phyloP scores from a whole-genome alignment of 2,888 invertebrate genomes.

The Cancer borealis region DNA sequence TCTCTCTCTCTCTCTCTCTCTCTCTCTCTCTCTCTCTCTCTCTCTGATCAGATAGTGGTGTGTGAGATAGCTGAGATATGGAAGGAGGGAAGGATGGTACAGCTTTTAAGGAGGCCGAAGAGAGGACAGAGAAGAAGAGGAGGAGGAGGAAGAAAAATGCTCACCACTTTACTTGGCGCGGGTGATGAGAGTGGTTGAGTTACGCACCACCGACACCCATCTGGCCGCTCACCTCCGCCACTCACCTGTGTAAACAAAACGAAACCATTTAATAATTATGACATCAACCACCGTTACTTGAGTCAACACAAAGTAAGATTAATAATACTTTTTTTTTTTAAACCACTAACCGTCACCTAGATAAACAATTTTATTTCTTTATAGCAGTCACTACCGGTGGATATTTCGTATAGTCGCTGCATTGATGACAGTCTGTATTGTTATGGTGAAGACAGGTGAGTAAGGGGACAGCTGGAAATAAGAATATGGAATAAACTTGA shows the following conservation, averaged over 20 bases:
- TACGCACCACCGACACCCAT: background rate
- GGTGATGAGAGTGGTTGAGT: background rate
- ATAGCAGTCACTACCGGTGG: no score
- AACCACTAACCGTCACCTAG: no score
- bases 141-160: background rate
- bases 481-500: no score
- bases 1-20: background rate
- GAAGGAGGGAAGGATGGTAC: background rate
- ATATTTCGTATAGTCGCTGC: no score
- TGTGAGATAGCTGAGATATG: background rate
- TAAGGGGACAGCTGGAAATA: no score
- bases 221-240: background rate
- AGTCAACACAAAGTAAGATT: no score
- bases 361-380: no score
- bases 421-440: no score
- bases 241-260: background rate
- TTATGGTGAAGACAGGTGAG: no score
- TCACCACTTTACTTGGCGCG: background rate
- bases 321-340: no score
- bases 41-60: slow-evolving; percentile 4
- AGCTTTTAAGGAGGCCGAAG: background rate
- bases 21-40: slow-evolving; percentile 23
- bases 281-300: background rate
- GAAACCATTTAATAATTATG: background rate
- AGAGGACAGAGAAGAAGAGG: background rate